Conservation (phyloP, 2,888 invertebrate species). For the Portevinia maculata region DNA sequence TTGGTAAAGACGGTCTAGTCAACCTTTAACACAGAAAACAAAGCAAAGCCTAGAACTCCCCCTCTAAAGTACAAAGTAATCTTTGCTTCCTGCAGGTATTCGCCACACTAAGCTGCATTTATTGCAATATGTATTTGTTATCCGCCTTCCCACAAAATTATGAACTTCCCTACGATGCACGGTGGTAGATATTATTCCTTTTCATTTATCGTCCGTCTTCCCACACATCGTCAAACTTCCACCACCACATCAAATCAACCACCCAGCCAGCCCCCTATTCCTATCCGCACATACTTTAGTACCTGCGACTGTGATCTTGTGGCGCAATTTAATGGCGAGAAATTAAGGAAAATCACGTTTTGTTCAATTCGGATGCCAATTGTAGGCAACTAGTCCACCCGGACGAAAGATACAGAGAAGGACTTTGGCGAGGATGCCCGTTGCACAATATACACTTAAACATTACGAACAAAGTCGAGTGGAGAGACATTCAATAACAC, state of each 20-base stretch:
- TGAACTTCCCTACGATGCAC: too few relatives aligned
- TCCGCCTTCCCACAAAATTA: too few relatives aligned
- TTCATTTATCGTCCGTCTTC: neutral
- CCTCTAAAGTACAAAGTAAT: too few relatives aligned
- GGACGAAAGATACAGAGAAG: neutral
- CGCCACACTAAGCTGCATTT: too few relatives aligned
- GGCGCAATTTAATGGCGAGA: constrained; percentile 43
- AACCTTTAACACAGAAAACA: too few relatives aligned
- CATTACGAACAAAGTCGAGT: constrained; percentile 1
- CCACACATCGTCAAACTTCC: neutral
- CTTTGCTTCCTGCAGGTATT: too few relatives aligned
- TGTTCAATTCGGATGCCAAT: constrained; percentile 48
- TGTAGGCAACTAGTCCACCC: neutral
- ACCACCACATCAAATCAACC: neutral
- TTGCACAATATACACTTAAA: constrained; percentile 27
- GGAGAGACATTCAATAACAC: constrained; percentile 18
- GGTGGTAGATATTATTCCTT: too few relatives aligned
- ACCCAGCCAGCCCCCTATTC: neutral
- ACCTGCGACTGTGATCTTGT: constrained; percentile 10
- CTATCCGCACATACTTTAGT: constrained; percentile 20
- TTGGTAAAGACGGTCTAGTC: too few relatives aligned
- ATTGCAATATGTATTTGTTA: too few relatives aligned
- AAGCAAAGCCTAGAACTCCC: too few relatives aligned
- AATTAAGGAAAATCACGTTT: constrained; percentile 66
- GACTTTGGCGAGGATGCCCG: constrained; percentile 28